Percentiles rank a stretch among this genome's conserved stretches.
Conservation (phyloP, 1,140 invertebrate species). For the Drosophila tani region DNA sequence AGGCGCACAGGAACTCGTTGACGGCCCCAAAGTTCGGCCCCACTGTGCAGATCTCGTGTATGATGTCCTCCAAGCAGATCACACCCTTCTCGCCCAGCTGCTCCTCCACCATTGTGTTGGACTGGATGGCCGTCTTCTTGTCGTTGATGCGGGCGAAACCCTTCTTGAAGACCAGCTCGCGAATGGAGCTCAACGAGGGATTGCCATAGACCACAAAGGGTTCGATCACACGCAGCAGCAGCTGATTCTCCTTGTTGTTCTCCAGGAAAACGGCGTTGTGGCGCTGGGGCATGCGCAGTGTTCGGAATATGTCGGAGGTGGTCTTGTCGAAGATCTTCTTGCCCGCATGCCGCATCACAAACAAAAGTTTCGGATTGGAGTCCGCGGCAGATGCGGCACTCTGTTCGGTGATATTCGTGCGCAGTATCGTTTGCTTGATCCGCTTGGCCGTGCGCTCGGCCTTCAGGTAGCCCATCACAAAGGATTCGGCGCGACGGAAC, state of each 20-base stretch:
- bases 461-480: constrained; percentile 80
- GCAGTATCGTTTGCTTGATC: constrained; percentile 71
- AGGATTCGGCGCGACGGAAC: constrained; percentile 80
- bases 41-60: constrained; percentile 84
- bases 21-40: constrained; percentile 77
- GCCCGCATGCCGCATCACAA: constrained; percentile 81
- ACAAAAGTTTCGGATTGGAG: constrained; percentile 68
- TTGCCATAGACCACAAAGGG: constrained; percentile 80
- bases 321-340: constrained; percentile 81
- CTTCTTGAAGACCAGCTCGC: constrained; percentile 83
- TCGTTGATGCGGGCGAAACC: constrained; percentile 75
- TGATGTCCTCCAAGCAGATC: constrained; percentile 84
- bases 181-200: constrained; percentile 72
- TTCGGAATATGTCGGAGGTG: constrained; percentile 70
- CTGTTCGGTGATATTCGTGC: constrained; percentile 67
- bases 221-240: constrained; percentile 80
- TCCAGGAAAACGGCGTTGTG: constrained; percentile 79
- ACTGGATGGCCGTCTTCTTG: constrained; percentile 82
- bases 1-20: constrained; percentile 67
- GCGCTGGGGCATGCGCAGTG: constrained; percentile 58
- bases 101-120: constrained; percentile 79
- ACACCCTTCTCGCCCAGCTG: constrained; percentile 76
- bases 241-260: constrained; percentile 77
- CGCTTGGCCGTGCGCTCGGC: constrained; percentile 79
- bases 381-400: constrained; percentile 56